These are phyloP conservation scores for Conus betulinus DNA, from an alignment of 1,140 invertebrate genomes.

Conservation along the genomic window DNA sequence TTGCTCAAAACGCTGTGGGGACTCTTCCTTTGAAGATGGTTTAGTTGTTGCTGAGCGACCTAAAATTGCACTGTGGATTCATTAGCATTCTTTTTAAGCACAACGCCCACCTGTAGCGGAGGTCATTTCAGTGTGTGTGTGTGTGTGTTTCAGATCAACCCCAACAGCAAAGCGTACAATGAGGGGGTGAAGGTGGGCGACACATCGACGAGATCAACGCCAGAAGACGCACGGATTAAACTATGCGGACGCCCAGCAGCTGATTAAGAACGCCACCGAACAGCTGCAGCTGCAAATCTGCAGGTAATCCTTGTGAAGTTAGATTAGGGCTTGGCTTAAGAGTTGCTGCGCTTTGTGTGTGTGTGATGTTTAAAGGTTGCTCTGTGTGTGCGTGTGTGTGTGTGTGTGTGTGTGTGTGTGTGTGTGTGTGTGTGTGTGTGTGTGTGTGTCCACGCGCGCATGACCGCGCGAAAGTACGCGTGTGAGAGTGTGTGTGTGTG, in stretches of 20 bases:
- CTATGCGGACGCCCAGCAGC: conserved; percentile 68
- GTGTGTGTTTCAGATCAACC: conserved; percentile 70
- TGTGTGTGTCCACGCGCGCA: background rate
- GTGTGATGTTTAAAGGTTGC: background rate
- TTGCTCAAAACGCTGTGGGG: background rate
- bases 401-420: background rate
- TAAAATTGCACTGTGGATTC: background rate
- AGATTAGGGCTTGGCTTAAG: background rate
- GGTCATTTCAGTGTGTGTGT: background rate
- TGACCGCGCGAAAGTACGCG: background rate
- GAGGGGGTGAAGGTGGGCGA: conserved; percentile 72
- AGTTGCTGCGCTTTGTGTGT: background rate
- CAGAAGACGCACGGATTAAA: conserved; percentile 65
- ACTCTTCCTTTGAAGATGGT: too few relatives aligned
- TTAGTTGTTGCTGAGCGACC: background rate
- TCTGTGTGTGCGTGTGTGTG: background rate
- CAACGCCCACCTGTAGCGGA: background rate
- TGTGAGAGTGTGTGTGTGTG: too few relatives aligned
- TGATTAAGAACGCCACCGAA: conserved; percentile 67
- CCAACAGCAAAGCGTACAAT: conserved; percentile 73
- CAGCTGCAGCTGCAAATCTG: conserved; percentile 65
- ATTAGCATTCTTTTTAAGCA: background rate
- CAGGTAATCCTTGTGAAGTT: conserved; percentile 53
- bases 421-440: background rate
- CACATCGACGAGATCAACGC: conserved; percentile 65